phyloP scores from a whole-genome alignment of 1,140 invertebrate species.

The Holotrichia oblita region DNA sequence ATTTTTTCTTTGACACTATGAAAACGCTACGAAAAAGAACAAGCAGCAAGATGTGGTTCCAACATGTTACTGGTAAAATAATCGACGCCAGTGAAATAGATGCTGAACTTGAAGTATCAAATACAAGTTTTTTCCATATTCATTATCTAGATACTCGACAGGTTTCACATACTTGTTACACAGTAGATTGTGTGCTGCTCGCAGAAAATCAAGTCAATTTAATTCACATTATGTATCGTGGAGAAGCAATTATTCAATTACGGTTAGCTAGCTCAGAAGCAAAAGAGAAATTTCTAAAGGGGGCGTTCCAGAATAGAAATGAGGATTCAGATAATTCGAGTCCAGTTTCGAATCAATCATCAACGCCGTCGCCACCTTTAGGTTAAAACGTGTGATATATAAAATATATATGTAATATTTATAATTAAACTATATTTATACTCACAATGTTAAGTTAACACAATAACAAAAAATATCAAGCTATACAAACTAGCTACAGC shows the following conservation, averaged over 20 bases:
- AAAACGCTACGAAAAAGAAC: constrained; percentile 26
- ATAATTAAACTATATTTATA: constrained; percentile 27
- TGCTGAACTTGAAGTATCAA: background rate
- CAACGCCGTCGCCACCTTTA: constrained; percentile 25
- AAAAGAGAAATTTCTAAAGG: too few relatives aligned
- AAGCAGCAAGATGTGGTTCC: constrained; percentile 22
- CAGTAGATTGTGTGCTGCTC: constrained; percentile 22
- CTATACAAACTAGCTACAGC: too few relatives aligned
- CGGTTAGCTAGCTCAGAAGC: background rate
- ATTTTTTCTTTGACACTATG: constrained; percentile 26
- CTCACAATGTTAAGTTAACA: too few relatives aligned
- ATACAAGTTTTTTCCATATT: too few relatives aligned
- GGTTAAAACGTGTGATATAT: constrained; percentile 1
- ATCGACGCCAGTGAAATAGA: constrained; percentile 1
- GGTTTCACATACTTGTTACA: constrained; percentile 9
- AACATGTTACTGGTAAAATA: constrained; percentile 12
- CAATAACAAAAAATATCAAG: too few relatives aligned
- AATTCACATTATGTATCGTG: constrained; percentile 16
- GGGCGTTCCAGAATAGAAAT: background rate
- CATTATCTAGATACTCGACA: background rate
- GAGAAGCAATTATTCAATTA: constrained; percentile 16
- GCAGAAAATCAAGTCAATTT: constrained; percentile 10
- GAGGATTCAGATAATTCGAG: constrained; percentile 17
- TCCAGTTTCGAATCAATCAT: constrained; percentile 26
- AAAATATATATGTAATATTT: constrained; percentile 20